Evolutionary conservation across 2,888 invertebrate species (phyloP), one percentile per base, ranked within the genome.

Genomic region (Cistogaster globosa): DNA sequence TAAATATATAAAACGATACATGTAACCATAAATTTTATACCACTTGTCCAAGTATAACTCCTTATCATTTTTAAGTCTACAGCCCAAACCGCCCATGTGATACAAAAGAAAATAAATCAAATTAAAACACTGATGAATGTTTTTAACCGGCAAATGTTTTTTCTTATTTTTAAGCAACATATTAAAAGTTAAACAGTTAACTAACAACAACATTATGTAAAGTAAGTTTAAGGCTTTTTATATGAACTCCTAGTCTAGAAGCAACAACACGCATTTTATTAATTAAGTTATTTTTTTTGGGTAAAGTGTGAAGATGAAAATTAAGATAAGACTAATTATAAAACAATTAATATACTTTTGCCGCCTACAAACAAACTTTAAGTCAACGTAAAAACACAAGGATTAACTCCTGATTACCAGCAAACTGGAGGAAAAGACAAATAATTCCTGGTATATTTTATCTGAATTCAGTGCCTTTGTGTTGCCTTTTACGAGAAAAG

Each of bases 91-190:
- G 4, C 91, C 91, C 58, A 87, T 86, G 42, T 86, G 88, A 53
- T 87, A 89, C 2, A 89, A 32, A 45, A 90, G 5, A 36, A 81
- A 62, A 72, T 90, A 91, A 2, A 91, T 65, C 84, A 86, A 38
- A 83, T 83, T 51, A 51, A 90, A 90, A 58, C 91, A 89, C 16
- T 89, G 88, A 57, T 87, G 72, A 55, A 90, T 86, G 8, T 86
- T 87, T 62, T 45, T 60, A 18, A 22, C 74, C 12, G 68, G 18
- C 38, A 38, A 51, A 16, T 4, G 2, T 22, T 38, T 60, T 32
- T 62, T 22, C 26, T 12, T 6, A 0, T n/a, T 38, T 45, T 51
- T 22, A 38, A 16, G 11, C 14, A 12, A 36, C 74, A 81, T 81
- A 1, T 36, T 68, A n/a, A 53, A 0, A 6, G 42, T 14, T 68